A percentile compares a stretch with the other conserved stretches of the same genome.
phyloP scores from a whole-genome alignment of 2,888 invertebrate species.

The Chaetogeoica ovagalla region DNA sequence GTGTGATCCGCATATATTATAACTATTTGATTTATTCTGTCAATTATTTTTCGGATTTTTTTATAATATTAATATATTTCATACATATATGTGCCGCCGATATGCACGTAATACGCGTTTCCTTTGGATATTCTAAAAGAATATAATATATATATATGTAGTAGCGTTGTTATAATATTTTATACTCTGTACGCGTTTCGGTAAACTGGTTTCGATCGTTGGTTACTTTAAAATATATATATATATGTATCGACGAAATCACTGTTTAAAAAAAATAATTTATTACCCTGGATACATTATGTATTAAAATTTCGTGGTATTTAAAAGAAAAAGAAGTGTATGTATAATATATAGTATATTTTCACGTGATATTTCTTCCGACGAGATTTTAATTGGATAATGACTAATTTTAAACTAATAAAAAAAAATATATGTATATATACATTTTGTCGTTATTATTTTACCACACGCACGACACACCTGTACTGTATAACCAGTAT shows the following conservation, averaged over 20 bases:
- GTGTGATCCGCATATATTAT: too few species aligned
- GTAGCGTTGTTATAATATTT: neutral
- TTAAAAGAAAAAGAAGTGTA: neutral
- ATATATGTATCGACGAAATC: slow-evolving; percentile 7
- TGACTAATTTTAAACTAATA: slow-evolving; percentile 8
- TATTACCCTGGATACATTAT: slow-evolving; percentile 7
- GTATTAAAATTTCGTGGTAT: neutral
- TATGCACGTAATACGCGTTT: too few species aligned
- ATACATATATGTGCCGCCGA: too few species aligned
- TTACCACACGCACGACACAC: neutral
- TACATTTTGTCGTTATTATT: neutral
- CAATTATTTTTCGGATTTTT: too few species aligned
- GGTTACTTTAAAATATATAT: too few species aligned
- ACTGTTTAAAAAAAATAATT: slow-evolving; percentile 21
- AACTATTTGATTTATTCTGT: too few species aligned
- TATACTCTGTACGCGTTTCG: neutral
- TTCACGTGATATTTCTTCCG: neutral
- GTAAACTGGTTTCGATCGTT: slow-evolving; percentile 21
- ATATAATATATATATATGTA: too few species aligned
- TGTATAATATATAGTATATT: neutral
- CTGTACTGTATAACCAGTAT: too few species aligned
- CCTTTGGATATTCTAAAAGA: too few species aligned
- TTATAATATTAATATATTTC: too few species aligned
- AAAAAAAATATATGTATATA: neutral
- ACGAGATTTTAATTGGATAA: slow-evolving; percentile 16